Evolutionary conservation across 1,140 invertebrate species (phyloP), one percentile per base, ranked within the genome.

Genomic region (Argopecten irradians): DNA sequence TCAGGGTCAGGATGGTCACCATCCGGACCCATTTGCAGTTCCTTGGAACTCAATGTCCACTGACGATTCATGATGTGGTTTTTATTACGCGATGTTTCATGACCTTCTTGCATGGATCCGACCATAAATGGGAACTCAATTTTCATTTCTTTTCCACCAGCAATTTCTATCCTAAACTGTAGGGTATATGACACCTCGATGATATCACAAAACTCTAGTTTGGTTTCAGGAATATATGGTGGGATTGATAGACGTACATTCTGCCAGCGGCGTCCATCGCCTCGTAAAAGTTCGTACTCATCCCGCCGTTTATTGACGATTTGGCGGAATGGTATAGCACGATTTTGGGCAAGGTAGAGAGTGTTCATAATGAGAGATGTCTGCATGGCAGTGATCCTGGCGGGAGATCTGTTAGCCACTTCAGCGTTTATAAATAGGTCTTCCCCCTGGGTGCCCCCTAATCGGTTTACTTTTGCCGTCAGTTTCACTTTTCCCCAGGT

Each of bases 261-360:
- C 36, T 91, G 93, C 95, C 95, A 95, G 14, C 92, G 91, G 13
- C 95, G 92, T 28, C 94, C 94, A 32, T 95, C 94, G 35, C 94
- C 94, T n/a, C 93, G 85, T 0, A 83, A 87, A 41, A 95, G 91
- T 88, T 95, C 93, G 35, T 92, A 92, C 89, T 94, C 92, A 86
- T 95, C 95, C 22, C 94, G 88, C 35, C 94, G 93, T 91, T 94
- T 94, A 89, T 94, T 95, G 28, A 95, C 94, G n/a, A 95, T 92
- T 91, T 95, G 95, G 22, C 91, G 90, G 86, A 93, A 93, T 14
- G 90, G 85, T 34, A 93, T 91, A n/a, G 87, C 83, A 39, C 93
- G 90, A 86, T 93, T 94, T 82, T 93, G 91, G 14, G 95, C 94
- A 46, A 91, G 92, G 89, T 95, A 95, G 13, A 85, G 86, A 87